Evolutionary conservation across 1,140 invertebrate genomes (phyloP).

Genomic region (Drosophila bifasciata): DNA sequence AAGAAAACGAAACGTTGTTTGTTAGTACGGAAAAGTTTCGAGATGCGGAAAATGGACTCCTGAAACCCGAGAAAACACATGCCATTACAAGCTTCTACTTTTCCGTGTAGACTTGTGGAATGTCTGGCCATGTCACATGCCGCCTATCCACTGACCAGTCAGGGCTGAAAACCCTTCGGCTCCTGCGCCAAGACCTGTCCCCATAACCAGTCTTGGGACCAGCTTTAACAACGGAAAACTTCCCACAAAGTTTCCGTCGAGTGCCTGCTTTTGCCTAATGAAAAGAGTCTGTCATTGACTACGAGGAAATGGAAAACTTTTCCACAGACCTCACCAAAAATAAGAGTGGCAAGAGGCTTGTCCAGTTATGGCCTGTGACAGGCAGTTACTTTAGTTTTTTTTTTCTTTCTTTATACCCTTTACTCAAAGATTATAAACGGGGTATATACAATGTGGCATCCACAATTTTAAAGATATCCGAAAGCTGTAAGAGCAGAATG

Average conservation of each 20-base stretch:
- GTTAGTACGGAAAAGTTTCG: conserved; percentile 64
- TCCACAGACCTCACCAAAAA: conserved; percentile 46
- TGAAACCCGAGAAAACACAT: conserved; percentile 70
- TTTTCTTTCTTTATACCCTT: conserved; percentile 42
- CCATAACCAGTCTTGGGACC: conserved; percentile 7
- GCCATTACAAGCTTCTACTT: conserved; percentile 69
- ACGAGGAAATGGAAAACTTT: conserved; percentile 65
- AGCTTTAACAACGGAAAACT: conserved; percentile 55
- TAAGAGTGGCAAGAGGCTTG: conserved; percentile 41
- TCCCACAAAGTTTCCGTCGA: conserved; percentile 62
- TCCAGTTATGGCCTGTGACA: conserved; percentile 50
- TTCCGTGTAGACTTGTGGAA: conserved; percentile 60
- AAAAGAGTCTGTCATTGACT: conserved; percentile 79
- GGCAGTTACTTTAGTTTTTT: conserved; percentile 57
- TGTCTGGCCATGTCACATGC: conserved; percentile 67
- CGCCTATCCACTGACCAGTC: conserved; percentile 36
- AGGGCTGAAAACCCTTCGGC: neutral
- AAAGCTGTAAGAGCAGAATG: too few species aligned
- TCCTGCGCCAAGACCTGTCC: conserved; percentile 17
- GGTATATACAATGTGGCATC: too few species aligned
- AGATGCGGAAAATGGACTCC: conserved; percentile 28
- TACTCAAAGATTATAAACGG: too few species aligned
- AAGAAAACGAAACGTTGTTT: conserved; percentile 49
- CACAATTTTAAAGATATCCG: too few species aligned
- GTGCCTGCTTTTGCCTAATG: conserved; percentile 71